Conservation (phyloP, 2,797 vertebrate species). For the Lerista edwardsae region DNA sequence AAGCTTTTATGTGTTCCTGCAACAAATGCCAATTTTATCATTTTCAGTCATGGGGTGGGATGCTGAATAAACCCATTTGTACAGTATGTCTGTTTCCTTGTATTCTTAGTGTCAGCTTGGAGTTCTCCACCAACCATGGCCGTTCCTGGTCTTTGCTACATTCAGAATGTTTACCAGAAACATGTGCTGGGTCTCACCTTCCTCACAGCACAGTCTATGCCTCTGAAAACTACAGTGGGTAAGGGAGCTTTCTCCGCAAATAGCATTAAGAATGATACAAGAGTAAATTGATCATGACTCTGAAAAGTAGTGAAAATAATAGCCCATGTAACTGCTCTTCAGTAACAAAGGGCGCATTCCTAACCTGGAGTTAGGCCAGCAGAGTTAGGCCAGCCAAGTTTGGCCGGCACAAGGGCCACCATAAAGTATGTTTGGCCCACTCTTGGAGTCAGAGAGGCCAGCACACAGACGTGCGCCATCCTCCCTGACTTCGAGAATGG, state of each 20-base stretch:
- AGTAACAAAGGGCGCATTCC: constrained; percentile 30
- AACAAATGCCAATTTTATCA: not conserved
- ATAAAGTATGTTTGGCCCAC: too few species aligned
- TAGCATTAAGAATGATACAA: constrained; percentile 3
- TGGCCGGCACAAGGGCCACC: too few species aligned
- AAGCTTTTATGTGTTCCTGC: not conserved
- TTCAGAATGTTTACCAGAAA: constrained; percentile 93
- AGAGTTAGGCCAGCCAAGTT: too few species aligned
- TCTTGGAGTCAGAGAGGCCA: too few species aligned
- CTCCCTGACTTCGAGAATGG: too few species aligned
- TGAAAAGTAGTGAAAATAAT: constrained; percentile 26
- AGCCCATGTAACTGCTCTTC: constrained; percentile 13
- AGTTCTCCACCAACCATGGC: constrained; percentile 95
- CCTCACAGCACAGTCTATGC: constrained; percentile 96
- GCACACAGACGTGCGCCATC: too few species aligned
- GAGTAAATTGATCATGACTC: constrained; percentile 24
- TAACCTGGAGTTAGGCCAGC: too few species aligned
- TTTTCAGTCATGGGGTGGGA: not conserved
- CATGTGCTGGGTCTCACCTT: constrained; percentile 92
- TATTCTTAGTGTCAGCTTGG: constrained; percentile 86
- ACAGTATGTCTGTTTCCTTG: constrained; percentile 20
- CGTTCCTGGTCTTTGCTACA: constrained; percentile 95
- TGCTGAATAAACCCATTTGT: constrained; percentile 14
- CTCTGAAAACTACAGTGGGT: constrained; percentile 98
- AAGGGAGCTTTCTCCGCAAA: constrained; percentile 50